A percentile compares a stretch with the other conserved stretches of the same genome.
These are phyloP conservation scores for Calypte anna DNA, from an alignment of 2,113 vertebrate species.

Conservation along the genomic window DNA sequence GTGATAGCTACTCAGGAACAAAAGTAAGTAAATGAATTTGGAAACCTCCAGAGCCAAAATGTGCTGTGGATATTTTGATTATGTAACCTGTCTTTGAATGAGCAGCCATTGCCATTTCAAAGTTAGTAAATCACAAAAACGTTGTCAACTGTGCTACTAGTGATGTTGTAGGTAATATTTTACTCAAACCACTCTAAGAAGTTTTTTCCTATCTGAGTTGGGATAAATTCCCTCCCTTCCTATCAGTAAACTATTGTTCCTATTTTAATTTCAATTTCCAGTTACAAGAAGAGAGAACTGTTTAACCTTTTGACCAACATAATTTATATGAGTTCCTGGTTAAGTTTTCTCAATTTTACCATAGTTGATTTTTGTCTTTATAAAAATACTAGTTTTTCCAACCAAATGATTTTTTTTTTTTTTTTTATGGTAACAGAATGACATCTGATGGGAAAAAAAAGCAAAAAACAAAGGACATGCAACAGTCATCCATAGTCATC, in stretches of 20 bases:
- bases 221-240: neutral
- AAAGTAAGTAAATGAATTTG: neutral
- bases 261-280: neutral
- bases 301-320: neutral
- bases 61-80: neutral
- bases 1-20: neutral
- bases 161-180: neutral
- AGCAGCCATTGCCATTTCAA: neutral
- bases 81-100: neutral
- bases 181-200: neutral
- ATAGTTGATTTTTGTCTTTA: neutral
- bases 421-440: neutral
- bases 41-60: neutral
- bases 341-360: neutral
- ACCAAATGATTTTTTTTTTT: neutral
- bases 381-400: neutral
- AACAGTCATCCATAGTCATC: neutral
- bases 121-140: neutral
- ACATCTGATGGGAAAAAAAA: neutral
- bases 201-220: neutral
- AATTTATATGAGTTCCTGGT: neutral
- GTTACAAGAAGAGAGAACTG: neutral
- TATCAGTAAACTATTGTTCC: neutral
- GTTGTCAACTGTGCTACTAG: neutral
- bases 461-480: fast-evolving